Evolutionary conservation across 2,797 vertebrate species (phyloP), one percentile per base, ranked within the genome.

Genomic region (Neosalanx taihuensis): DNA sequence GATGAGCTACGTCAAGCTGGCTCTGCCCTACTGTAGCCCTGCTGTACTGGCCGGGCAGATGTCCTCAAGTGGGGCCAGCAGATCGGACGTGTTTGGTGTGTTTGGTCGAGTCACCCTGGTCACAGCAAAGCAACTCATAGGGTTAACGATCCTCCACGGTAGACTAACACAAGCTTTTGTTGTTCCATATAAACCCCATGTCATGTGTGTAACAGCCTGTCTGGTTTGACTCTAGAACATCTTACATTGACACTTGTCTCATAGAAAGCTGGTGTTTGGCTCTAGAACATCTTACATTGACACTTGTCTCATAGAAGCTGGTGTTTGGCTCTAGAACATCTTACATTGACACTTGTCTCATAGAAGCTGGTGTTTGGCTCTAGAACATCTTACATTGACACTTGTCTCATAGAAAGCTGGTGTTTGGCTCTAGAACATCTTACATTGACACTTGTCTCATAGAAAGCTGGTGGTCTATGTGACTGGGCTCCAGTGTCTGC

Each of bases 1-100:
- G 86, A 87, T 88, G 86, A 75, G 85, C 88, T 82, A 87, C 87
- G 86, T 87, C 85, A 85, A 73, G 75, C 85, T 77, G 59, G 29
- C 51, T 51, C 35, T 68, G 72, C 61, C 61, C 59, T 66, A 73
- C 83, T 74, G 82, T 76, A 79, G 85, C 84, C 84, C 74, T 29
- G 57, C 83, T 76, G 74, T 79, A 65, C 68, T 64, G 61, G 26
- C 61, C 57, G 26, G 65, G 37, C 70, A 31, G 62, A 70, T 60
- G 63, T 70, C 68, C 73, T 64, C 73, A 65, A 78, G 72, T 59
- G 62, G 62, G 79, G 79, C 64, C 51, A 56, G n/a, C 51, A 17
- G 18, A 53, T 33, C 26, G 71, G 61, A 76, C 80, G 79, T 84
- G 79, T 84, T 81, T 83, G 31, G 71, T 7, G 83, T 58, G 67